Evolutionary conservation across 2,113 vertebrate species (phyloP).

Genomic region (Cochlearius cochlearius): DNA sequence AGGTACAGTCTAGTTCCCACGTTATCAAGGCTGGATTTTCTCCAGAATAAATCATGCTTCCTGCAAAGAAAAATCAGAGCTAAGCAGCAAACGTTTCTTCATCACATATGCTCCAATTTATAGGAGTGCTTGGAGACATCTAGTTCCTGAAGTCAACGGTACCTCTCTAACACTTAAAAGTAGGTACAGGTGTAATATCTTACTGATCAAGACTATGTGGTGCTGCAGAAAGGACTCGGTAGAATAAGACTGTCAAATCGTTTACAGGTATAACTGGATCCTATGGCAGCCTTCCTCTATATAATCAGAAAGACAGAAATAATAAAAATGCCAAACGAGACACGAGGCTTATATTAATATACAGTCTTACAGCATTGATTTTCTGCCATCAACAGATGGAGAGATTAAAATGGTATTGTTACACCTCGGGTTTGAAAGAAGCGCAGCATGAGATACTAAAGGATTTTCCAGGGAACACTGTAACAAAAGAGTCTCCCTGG

Average conservation of each 20-base stretch:
- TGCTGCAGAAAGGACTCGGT: neutral
- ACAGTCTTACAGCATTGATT: constrained; percentile 19
- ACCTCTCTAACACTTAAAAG: neutral
- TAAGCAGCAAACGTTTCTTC: neutral
- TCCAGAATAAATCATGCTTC: neutral
- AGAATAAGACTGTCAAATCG: neutral
- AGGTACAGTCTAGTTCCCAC: neutral
- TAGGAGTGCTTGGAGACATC: neutral
- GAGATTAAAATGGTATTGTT: constrained; percentile 24
- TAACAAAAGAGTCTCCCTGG: neutral
- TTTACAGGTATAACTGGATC: neutral
- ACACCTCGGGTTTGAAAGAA: constrained; percentile 4
- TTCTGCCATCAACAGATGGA: constrained; percentile 37
- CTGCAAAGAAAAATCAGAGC: neutral
- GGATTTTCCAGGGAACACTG: neutral
- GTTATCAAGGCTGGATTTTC: neutral
- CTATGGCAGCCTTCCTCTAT: neutral
- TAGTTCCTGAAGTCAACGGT: neutral
- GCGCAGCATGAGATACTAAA: constrained; percentile 20
- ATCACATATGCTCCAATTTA: neutral
- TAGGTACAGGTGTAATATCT: neutral
- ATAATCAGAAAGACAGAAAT: neutral
- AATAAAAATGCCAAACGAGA: neutral
- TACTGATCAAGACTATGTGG: neutral
- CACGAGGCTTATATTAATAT: neutral